A percentile compares a stretch with the other conserved stretches of the same genome.
Conservation (phyloP, 2,113 vertebrate genomes). For the Fukomys damarensis region DNA sequence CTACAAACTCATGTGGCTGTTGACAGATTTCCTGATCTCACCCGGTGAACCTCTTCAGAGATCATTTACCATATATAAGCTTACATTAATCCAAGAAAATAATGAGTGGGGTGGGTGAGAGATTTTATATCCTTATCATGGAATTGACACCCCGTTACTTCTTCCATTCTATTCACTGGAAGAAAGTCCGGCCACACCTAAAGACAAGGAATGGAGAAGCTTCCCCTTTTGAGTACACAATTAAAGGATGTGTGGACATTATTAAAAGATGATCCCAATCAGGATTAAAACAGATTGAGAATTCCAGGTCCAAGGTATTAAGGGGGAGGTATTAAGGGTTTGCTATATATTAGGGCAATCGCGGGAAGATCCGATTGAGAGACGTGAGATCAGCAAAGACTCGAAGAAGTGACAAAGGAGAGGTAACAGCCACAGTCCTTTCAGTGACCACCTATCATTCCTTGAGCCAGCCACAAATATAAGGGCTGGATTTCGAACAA, state of each 20-base stretch:
- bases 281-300: not conserved
- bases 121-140: not conserved
- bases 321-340: not conserved
- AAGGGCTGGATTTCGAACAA: not conserved
- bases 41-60: not conserved
- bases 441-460: too few relatives aligned
- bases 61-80: not conserved
- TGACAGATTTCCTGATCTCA: not conserved
- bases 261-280: not conserved
- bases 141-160: not conserved
- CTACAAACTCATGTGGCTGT: not conserved
- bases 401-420: not conserved
- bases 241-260: not conserved
- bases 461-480: not conserved
- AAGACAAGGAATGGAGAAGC: not conserved
- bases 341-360: not conserved
- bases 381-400: not conserved
- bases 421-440: not conserved
- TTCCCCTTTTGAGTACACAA: not conserved
- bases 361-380: not conserved
- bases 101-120: not conserved
- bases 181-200: not conserved
- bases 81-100: not conserved
- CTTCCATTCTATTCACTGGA: not conserved
- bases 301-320: not conserved